Base-by-base conservation (phyloP, 1,140 invertebrate genomes). In the Sminthurinus signatus region DNA sequence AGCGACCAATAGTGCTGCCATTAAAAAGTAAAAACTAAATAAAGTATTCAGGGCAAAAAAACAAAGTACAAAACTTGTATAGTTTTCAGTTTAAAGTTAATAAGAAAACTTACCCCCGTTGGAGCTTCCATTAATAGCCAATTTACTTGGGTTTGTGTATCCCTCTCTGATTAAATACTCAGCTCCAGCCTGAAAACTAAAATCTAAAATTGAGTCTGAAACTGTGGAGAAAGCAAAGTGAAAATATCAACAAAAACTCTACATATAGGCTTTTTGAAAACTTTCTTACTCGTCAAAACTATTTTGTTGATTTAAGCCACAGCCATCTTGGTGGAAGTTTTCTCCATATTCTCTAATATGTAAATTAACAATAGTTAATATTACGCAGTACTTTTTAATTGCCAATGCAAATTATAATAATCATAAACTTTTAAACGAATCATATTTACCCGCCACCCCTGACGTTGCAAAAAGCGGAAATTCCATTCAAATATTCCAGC, bases 281-380 rank as follows among this genome's bases (percentile, higher is more conserved):
- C n/a, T n/a, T n/a, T n/a, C n/a, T n/a, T n/a, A n/a, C n/a, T 99
- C 96, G 78, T 98, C 88, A 77, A 98, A 98, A 39, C 88, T 88
- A 79, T 98, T 99, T 80, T 98, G 95, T 76, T 98, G 98, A 68
- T 96, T 96, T 0, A 86, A 80, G 48, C 93, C 80, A 23, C 89
- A 84, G 15, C 96, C 96, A 12, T 79, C 87, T 76, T 97, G 89
- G 77, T 98, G 94, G 96, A 96, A 98, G 59, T 84, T 86, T 77
- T 96, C 89, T 42, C 96, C 96, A 78, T 98, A 98, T 78, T 98
- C 96, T 1, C 93, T 89, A 23, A 23, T 19, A 28, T 8, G 8
- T n/a, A n/a, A 46, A n/a, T 17, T 17, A n/a, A n/a, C n/a, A n/a
- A n/a, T n/a, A n/a, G n/a, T n/a, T n/a, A 36, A 8, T 15, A 15